Base-by-base conservation (phyloP, 1,140 invertebrate genomes). In the Drosophila pseudoananassae region DNA sequence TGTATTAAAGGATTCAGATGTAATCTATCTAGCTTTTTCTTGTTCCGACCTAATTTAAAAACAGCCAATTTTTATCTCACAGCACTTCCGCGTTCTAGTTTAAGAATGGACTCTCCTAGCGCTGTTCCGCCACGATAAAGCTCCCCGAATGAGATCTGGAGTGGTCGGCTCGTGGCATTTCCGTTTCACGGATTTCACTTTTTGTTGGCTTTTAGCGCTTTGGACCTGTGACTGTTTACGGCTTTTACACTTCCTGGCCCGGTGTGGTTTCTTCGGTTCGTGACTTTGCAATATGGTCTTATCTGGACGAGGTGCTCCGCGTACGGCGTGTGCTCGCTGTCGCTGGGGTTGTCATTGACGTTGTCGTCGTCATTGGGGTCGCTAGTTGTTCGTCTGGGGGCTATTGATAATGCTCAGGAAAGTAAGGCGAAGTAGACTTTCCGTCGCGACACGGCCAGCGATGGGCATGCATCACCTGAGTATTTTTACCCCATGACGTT, bases 201-300 rank as follows among this genome's bases (percentile, higher is more conserved):
- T 55, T 57, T 40, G 25, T 17, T 27, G 25, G 63, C 31, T 25
- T 63, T 29, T 70, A 64, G 63, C 55, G 27, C 51, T 66, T 55
- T 40, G 49, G 38, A 52, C 56, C 47, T 40, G 20, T 33, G 25
- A 29, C 51, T 60, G 65, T 66, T 76, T 75, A 87, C 74, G 73
- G 61, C 49, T 71, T 46, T 73, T 43, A 15, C 38, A 85, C 74
- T 85, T 85, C 82, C 82, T 81, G 82, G 77, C 81, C 77, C 36
- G 55, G 63, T 49, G 36, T 46, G 38, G 31, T 15, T 52, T 52
- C 14, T 36, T 10, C 47, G 20, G 49, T 85, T 78, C 82, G 82
- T 87, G 82, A 87, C 82, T 76, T 56, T 54, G 45, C 55, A 69
- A 45, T 53, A 68, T 66, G 47, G 49, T 76, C 76, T 85, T 81